These are phyloP conservation scores for Euleptes europaea DNA, from an alignment of 2,113 vertebrate genomes.

Conservation along the genomic window DNA sequence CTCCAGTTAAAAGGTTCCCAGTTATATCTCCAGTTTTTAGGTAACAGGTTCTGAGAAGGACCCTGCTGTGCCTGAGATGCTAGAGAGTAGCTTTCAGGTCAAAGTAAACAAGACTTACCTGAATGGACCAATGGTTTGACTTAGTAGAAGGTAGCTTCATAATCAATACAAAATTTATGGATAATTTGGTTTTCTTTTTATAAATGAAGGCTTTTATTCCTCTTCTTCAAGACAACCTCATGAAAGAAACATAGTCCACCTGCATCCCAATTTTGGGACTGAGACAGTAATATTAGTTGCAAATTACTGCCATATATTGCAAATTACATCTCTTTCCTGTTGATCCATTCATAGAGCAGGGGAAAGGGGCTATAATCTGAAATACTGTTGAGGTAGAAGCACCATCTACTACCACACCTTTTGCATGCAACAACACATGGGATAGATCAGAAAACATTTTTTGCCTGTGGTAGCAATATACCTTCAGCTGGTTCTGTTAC, in stretches of 20 bases:
- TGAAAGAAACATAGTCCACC: background rate
- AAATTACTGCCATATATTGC: background rate
- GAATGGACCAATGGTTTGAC: too few species aligned
- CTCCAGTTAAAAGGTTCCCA: background rate
- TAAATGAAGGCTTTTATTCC: too few species aligned
- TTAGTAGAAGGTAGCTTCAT: too few species aligned
- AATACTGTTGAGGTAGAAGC: background rate
- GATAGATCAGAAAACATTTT: too few species aligned
- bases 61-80: background rate
- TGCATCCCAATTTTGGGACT: background rate
- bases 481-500: background rate
- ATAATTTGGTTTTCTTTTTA: too few species aligned
- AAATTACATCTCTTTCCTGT: background rate
- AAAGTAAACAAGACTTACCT: too few species aligned
- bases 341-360: background rate
- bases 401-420: background rate
- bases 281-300: background rate
- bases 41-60: background rate
- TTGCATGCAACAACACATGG: background rate
- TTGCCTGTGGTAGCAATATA: rapidly evolving
- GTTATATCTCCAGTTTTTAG: background rate
- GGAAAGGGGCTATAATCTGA: background rate
- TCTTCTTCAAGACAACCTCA: background rate
- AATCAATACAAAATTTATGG: too few species aligned
- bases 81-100: background rate